A percentile compares a stretch with the other conserved stretches of the same genome.
Conservation (phyloP, 2,113 vertebrate species). For the Thinocorus orbignyianus region DNA sequence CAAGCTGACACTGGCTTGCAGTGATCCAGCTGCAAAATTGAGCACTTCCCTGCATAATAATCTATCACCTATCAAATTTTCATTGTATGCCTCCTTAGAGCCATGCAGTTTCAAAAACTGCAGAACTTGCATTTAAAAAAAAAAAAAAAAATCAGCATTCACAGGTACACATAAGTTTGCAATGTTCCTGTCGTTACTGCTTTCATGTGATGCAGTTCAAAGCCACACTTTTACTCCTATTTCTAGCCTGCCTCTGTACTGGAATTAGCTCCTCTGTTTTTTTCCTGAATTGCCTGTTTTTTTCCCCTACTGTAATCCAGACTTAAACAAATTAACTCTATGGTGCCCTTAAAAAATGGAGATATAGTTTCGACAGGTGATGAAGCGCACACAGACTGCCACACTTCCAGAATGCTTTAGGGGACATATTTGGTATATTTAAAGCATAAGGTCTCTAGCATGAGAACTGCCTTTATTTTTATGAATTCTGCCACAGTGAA, state of each 20-base stretch:
- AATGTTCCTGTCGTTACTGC: not conserved
- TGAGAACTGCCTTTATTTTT: not conserved
- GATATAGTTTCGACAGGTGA: not conserved
- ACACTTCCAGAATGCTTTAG: not conserved
- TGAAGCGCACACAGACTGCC: not conserved
- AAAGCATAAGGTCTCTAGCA: not conserved
- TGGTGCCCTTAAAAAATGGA: not conserved
- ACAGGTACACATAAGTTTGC: conserved; percentile 2
- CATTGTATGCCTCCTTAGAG: not conserved
- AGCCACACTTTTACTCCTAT: conserved; percentile 11
- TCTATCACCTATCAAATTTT: not conserved
- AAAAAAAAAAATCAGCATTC: not conserved
- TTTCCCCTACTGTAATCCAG: not conserved
- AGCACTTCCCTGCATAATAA: not conserved
- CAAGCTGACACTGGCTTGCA: not conserved
- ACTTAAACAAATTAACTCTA: not conserved
- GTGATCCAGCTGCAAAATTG: not conserved
- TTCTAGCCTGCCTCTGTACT: not conserved
- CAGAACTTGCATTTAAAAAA: not conserved
- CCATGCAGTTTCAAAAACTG: not conserved
- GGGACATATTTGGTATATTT: not conserved
- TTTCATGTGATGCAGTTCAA: not conserved
- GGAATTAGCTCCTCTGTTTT: not conserved
- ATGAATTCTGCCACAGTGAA: not conserved
- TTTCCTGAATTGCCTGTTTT: not conserved